phyloP scores from a whole-genome alignment of 2,797 vertebrate genomes.

The Tangara arthus region DNA sequence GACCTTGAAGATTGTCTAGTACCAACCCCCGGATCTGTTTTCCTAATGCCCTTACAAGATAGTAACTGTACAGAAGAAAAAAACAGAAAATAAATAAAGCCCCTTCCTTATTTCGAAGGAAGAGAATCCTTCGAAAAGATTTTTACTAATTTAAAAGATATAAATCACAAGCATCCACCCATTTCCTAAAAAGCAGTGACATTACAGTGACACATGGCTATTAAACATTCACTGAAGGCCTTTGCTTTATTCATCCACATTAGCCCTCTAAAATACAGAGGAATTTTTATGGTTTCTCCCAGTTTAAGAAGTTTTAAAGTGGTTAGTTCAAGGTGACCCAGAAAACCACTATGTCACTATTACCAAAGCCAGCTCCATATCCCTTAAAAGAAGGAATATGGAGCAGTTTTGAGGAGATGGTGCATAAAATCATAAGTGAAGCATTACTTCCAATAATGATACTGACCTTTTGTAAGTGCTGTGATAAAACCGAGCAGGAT shows the following conservation, averaged over 20 bases:
- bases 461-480: slow-evolving; percentile 2
- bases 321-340: neutral
- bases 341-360: neutral
- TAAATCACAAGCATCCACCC: neutral
- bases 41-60: neutral
- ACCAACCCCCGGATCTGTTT: neutral
- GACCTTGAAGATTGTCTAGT: neutral
- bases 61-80: neutral
- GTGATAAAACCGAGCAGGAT: neutral
- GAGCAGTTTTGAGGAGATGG: slow-evolving; percentile 2
- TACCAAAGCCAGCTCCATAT: neutral
- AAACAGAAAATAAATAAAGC: neutral
- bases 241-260: neutral
- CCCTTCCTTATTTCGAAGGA: too few species aligned
- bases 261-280: neutral
- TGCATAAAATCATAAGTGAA: slow-evolving; percentile 22
- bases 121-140: neutral
- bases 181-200: neutral
- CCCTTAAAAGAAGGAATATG: neutral
- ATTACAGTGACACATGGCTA: neutral
- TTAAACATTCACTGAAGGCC: neutral
- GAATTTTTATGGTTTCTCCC: neutral
- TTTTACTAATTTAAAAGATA: neutral
- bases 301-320: neutral
- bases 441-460: neutral